Evolutionary conservation across 2,888 invertebrate species (phyloP).

Genomic region (Drosophila robusta): DNA sequence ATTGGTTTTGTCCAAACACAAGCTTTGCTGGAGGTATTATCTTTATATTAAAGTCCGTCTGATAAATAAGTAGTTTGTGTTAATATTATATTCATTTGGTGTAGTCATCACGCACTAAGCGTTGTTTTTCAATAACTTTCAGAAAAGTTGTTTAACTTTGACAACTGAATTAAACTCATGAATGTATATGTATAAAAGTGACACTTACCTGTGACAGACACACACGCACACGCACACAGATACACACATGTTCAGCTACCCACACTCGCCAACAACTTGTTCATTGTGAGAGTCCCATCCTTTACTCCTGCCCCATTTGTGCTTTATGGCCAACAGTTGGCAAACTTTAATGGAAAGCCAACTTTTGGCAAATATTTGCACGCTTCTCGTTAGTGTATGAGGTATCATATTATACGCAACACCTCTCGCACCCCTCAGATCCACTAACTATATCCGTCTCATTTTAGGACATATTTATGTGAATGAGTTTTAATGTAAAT

Average conservation of each 20-base stretch:
- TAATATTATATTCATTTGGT: background rate
- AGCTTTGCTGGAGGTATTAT: background rate
- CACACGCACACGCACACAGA: background rate
- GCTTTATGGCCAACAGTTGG: conserved; percentile 27
- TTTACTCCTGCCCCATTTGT: conserved; percentile 11
- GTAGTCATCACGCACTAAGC: background rate
- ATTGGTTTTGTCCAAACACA: conserved; percentile 11
- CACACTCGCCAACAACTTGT: background rate
- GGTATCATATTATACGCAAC: conserved; percentile 50
- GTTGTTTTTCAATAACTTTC: conserved; percentile 6
- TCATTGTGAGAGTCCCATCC: background rate
- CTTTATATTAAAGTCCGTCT: conserved; percentile 1
- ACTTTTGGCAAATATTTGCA: conserved; percentile 68
- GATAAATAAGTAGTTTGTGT: conserved; percentile 4
- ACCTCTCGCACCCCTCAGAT: background rate
- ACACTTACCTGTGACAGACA: conserved; percentile 16
- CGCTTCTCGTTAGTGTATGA: conserved; percentile 39
- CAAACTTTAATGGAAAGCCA: conserved; percentile 47
- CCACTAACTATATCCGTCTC: conserved; percentile 12
- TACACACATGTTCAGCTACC: background rate
- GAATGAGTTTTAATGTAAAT: conserved; percentile 42
- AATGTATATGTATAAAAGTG: conserved; percentile 1
- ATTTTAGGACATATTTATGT: conserved; percentile 14
- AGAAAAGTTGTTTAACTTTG: background rate
- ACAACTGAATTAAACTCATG: background rate